Evolutionary conservation across 2,888 invertebrate species (phyloP), one percentile per base, ranked within the genome.

Genomic region (Hyposoter dolosus): DNA sequence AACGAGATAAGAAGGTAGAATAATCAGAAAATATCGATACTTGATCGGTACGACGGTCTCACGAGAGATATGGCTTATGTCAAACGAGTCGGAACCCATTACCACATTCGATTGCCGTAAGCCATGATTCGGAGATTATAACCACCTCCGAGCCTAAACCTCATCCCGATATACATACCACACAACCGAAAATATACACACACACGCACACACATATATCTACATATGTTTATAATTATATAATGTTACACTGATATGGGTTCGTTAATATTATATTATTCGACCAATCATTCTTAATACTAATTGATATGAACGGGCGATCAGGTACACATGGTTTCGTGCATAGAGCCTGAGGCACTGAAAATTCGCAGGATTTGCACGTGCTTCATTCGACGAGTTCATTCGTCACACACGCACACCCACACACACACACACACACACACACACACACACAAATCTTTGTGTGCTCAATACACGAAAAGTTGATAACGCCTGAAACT

Each of bases 61-160:
- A 17, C 4, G 43, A 40, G 43, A 75, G 43, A 28, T 75, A 60
- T 60, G 19, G 43, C 91, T 90, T 90, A 90, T 90, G 91, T 91
- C 90, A 91, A 91, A 90, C 90, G 90, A 91, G 89, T 90, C 91
- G 92, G 90, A 91, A 90, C 89, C 89, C 90, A 91, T 92, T 92
- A 91, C 87, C 87, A 82, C 87, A 88, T 88, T 89, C 90, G 88
- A 92, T 91, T 90, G 91, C 90, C 89, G 90, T 91, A 91, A 91
- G 90, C 92, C 88, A 89, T 90, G 90, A 90, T 92, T 91, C 90
- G 91, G 88, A 89, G 90, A 92, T 91, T 91, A 92, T 91, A 88
- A 83, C 63, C 76, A 71, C 82, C 75, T 86, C 72, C 71, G 40
- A 7, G 17, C 43, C 43, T 23, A 60, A 74, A 5, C 28, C 28